These are phyloP conservation scores for Trichonephila clavipes DNA, from an alignment of 1,140 invertebrate species.

Conservation along the genomic window DNA sequence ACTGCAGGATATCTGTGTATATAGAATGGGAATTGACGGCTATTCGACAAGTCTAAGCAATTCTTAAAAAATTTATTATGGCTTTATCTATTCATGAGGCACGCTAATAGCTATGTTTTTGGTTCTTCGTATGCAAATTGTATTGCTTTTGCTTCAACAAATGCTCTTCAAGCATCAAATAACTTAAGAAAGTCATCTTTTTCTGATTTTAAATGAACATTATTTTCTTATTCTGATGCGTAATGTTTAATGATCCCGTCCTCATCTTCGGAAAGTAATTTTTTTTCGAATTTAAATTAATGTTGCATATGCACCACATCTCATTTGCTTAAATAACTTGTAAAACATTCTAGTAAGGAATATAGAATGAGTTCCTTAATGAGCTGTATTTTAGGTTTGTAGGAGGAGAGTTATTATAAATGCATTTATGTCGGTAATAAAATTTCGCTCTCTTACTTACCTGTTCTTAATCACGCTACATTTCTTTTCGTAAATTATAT, in stretches of 20 bases:
- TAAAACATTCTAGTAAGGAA: background rate
- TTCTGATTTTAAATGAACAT: background rate
- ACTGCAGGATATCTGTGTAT: constrained; percentile 1
- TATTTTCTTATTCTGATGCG: background rate
- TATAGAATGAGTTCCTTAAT: background rate
- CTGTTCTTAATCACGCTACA: too few species aligned
- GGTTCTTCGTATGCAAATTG: constrained; percentile 16
- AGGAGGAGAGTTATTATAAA: background rate
- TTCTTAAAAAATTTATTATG: constrained; percentile 13
- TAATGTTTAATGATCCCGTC: background rate
- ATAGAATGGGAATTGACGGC: constrained; percentile 35
- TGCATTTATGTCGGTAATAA: background rate
- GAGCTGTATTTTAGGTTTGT: background rate
- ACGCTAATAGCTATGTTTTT: background rate
- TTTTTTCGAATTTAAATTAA: background rate
- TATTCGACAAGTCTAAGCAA: constrained; percentile 40
- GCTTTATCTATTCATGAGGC: constrained; percentile 57
- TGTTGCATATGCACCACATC: too few species aligned
- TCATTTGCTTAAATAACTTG: too few species aligned
- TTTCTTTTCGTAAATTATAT: too few species aligned
- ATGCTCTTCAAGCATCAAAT: background rate
- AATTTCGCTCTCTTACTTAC: background rate
- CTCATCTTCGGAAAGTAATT: background rate
- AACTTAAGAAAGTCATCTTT: background rate
- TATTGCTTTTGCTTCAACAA: background rate